Base-by-base conservation (phyloP, 2,888 invertebrate species). In the Cenopis cana region DNA sequence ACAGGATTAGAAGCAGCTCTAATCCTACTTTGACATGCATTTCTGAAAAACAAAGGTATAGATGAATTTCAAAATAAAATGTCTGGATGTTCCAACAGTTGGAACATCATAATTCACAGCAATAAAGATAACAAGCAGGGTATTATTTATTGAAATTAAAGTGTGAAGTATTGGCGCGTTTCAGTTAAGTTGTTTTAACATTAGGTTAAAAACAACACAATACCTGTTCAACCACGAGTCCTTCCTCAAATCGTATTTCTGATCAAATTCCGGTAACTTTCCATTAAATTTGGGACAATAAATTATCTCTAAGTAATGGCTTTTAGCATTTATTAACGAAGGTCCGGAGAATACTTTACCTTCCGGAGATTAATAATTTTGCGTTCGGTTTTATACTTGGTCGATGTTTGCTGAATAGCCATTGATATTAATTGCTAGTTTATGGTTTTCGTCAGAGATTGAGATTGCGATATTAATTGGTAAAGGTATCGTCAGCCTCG, bases 241-340 rank as follows among this genome's bases (percentile, higher is more conserved):
- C 54, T 54, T 5, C 24, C 62, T 59, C 59, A 67, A 75, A 75
- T 75, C 68, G 65, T 73, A 76, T 72, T 75, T 70, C 67, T 75
- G 72, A 77, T 76, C 74, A 59, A 74, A 71, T 77, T 76, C 74
- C 73, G 72, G 66, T 46, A 29, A 59, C 73, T 59, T 72, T 73
- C 76, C 73, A 74, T 77, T 75, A 76, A 75, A 75, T 73, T 72
- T 61, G 69, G 69, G 66, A 70, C 70, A 66, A 70, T 70, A 66
- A 70, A 70, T 70, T 70, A 70, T 70, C 38, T 57, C 68, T 67
- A 72, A 73, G 71, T 74, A 74, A 75, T 74, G 72, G 74, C 74
- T 75, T 72, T 75, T 73, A 49, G 14, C 61, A 52, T 71, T 70
- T 70, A 66, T 66, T 66, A 71, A 61, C 50, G 60, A 20, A 46